These are phyloP conservation scores for Drosophila seguyi DNA, from an alignment of 1,140 invertebrate species.

Conservation along the genomic window DNA sequence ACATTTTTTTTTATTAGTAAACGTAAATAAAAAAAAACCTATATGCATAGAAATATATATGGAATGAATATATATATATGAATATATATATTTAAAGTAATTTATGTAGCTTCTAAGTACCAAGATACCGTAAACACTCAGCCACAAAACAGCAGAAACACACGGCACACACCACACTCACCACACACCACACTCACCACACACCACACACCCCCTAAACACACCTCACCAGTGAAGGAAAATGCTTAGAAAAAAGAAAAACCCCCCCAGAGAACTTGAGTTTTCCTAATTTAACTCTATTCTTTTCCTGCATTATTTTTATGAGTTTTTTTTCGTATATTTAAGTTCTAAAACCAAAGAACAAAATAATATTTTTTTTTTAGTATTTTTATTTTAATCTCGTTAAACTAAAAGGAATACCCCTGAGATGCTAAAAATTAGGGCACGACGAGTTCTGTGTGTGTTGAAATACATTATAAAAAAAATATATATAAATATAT, in stretches of 20 bases:
- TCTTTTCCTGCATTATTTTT: slow-evolving; percentile 33
- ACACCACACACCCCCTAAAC: slow-evolving; percentile 20
- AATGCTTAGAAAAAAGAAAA: slow-evolving; percentile 32
- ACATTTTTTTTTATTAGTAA: slow-evolving; percentile 76
- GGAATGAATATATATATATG: slow-evolving; percentile 22
- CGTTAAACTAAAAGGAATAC: slow-evolving; percentile 4
- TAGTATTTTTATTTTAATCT: slow-evolving; percentile 40
- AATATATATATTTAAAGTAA: slow-evolving; percentile 61
- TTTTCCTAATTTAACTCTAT: slow-evolving; percentile 33
- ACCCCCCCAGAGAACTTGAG: slow-evolving; percentile 18
- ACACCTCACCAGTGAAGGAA: slow-evolving; percentile 36
- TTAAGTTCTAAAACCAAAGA: slow-evolving; percentile 81
- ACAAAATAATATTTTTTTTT: slow-evolving; percentile 67
- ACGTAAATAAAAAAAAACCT: slow-evolving; percentile 68
- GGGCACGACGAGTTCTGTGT: slow-evolving; percentile 38
- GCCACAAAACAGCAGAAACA: slow-evolving; percentile 5
- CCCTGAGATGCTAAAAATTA: slow-evolving; percentile 41
- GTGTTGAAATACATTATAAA: slow-evolving; percentile 38
- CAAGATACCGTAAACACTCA: slow-evolving; percentile 59
- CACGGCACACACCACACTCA: slow-evolving; percentile 6
- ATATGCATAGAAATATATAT: slow-evolving; percentile 46
- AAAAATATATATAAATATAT: slow-evolving; percentile 25
- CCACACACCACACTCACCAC: slow-evolving; percentile 12
- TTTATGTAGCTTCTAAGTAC: slow-evolving; percentile 78
- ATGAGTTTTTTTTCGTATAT: slow-evolving; percentile 62